Conservation (phyloP, 2,888 invertebrate species). For the Nebria salina region DNA sequence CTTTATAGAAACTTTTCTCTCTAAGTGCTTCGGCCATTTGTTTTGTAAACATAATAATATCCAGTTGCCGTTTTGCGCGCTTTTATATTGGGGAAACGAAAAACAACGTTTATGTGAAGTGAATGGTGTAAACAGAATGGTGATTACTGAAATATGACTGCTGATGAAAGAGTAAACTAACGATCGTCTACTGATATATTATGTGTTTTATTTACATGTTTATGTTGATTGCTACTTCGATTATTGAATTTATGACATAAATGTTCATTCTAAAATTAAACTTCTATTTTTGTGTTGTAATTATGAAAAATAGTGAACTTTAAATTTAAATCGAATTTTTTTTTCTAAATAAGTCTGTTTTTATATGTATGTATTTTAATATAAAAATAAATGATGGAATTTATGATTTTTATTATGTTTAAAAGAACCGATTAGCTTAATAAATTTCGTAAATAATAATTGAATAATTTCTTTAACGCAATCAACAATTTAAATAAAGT, state of each 20-base stretch:
- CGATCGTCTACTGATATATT: not conserved
- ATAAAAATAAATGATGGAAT: no score
- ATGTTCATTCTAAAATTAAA: no score
- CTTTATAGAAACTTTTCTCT: slow-evolving; percentile 13
- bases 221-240: not conserved
- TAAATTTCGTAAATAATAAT: no score
- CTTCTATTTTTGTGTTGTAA: no score
- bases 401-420: no score
- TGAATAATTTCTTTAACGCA: no score
- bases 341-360: no score
- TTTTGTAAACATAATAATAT: slow-evolving; percentile 21
- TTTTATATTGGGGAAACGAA: not conserved
- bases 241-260: not conserved
- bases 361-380: no score
- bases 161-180: not conserved
- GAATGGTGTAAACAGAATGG: not conserved
- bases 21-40: slow-evolving; percentile 26
- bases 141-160: not conserved
- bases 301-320: no score
- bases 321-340: no score
- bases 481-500: no score
- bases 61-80: not conserved
- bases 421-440: no score
- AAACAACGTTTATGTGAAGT: not conserved
- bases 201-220: not conserved